phyloP scores from a whole-genome alignment of 1,140 invertebrate genomes.

The Apis laboriosa region DNA sequence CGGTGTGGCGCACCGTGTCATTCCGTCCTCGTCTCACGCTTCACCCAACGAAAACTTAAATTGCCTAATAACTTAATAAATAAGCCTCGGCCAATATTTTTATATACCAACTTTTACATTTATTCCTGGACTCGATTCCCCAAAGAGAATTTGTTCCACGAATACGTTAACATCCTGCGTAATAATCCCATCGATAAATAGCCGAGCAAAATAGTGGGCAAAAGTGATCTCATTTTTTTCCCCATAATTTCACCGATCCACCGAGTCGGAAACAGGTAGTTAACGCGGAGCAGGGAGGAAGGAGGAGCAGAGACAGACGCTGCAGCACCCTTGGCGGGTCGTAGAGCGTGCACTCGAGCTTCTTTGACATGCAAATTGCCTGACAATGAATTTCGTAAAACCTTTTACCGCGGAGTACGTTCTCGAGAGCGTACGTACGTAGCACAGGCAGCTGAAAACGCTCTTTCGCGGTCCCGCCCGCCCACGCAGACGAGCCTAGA shows the following conservation, averaged over 20 bases:
- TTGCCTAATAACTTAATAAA: too few species aligned
- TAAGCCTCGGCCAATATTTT: too few species aligned
- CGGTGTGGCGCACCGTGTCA: too few species aligned
- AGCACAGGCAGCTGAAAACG: slow-evolving; percentile 41
- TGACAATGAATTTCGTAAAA: slow-evolving; percentile 81
- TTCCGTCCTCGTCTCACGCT: too few species aligned
- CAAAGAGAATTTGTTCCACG: too few species aligned
- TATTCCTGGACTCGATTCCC: too few species aligned
- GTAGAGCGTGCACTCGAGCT: slow-evolving; percentile 62
- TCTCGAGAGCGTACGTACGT: slow-evolving; percentile 24
- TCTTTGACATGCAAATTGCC: slow-evolving; percentile 80
- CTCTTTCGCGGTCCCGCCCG: slow-evolving; percentile 52
- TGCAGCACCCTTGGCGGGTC: slow-evolving; percentile 49
- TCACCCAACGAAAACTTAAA: too few species aligned
- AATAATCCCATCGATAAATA: slow-evolving; percentile 42
- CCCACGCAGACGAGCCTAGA: slow-evolving; percentile 58
- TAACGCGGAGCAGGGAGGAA: slow-evolving; percentile 53
- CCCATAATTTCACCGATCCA: slow-evolving; percentile 71
- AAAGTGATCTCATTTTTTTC: slow-evolving; percentile 74
- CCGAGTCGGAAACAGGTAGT: slow-evolving; percentile 36
- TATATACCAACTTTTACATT: too few species aligned
- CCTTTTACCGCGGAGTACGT: slow-evolving; percentile 78
- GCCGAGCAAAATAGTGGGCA: slow-evolving; percentile 31
- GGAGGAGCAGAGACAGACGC: slow-evolving; percentile 57
- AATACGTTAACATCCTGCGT: too few species aligned